These are phyloP conservation scores for Drosophila kanekoi DNA, from an alignment of 2,888 invertebrate genomes.

Conservation along the genomic window DNA sequence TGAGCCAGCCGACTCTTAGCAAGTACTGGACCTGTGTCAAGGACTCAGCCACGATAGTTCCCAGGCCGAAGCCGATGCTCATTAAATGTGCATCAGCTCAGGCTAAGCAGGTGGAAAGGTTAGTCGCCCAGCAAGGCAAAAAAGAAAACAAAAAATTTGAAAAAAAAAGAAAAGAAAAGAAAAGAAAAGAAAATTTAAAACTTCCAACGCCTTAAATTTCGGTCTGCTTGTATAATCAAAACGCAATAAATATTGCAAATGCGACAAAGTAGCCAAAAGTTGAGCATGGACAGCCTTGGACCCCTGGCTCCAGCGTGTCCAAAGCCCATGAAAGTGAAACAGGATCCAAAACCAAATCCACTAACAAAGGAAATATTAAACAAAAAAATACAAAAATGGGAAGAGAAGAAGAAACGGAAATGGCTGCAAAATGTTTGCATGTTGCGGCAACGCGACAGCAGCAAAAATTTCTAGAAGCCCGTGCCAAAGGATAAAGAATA, in stretches of 20 bases:
- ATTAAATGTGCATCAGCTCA: constrained; percentile 52
- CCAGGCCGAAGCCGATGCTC: constrained; percentile 25
- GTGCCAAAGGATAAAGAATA: constrained; percentile 71
- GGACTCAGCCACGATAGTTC: constrained; percentile 19
- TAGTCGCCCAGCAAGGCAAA: not conserved
- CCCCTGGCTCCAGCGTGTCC: constrained; percentile 13
- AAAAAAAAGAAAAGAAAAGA: not conserved
- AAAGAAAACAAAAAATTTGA: no score
- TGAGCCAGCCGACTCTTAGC: constrained; percentile 8
- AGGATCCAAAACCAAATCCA: constrained; percentile 20
- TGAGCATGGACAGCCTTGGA: constrained; percentile 51
- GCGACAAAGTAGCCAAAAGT: constrained; percentile 68
- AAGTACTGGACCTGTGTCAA: constrained; percentile 29
- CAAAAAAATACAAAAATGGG: no score
- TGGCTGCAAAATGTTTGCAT: constrained; percentile 74
- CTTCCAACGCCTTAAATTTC: constrained; percentile 7
- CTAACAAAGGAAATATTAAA: not conserved
- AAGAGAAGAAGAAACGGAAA: constrained; percentile 34
- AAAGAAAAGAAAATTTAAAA: not conserved
- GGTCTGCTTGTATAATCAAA: constrained; percentile 62
- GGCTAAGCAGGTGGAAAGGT: constrained; percentile 1
- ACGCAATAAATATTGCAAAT: constrained; percentile 78
- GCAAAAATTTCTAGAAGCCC: constrained; percentile 33
- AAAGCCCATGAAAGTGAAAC: constrained; percentile 56
- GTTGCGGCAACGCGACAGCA: constrained; percentile 62